Base-by-base conservation (phyloP, 53 echinoderm and acorn worm species). In the Holothuria scabra region DNA sequence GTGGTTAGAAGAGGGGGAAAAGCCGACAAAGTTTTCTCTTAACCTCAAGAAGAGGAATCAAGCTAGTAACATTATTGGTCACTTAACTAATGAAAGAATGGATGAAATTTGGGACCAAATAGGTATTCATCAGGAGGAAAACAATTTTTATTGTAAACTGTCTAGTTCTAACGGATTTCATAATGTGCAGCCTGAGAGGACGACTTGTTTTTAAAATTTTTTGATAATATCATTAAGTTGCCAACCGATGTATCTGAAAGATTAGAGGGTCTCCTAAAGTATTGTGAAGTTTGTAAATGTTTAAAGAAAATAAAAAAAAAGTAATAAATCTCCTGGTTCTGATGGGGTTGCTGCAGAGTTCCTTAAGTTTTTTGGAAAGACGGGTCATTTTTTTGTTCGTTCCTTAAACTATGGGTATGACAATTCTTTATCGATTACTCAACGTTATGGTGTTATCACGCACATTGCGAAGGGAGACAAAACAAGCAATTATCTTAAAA, bases 401-500 rank as follows among this genome's bases (percentile, higher is more conserved):
- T 75, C 75, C 25, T 75, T 75, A 28, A 49, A 75, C 49, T 25
- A 75, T 75, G 75, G 26, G 19, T 75, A 75, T 75, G 71, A 44
- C 2, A 49, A 75, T 32, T 22, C 14, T 71, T 28, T 75, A 5
- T 49, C 55, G 2, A 35, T 49, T 26, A 49, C 49, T 11, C 55
- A 55, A 1, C 10, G 23, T 23, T 26, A 75, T 75, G 75, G 75
- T 20, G 28, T 75, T 24, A 75, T 75, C 23, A 26, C 75, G 46
- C 9, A 48, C 0, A 75, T 55, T 49, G 23, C 31, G 24, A 75
- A 75, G 22, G 75, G 55, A 11, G 23, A 28, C 28, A 75, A 75
- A 55, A 4, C 44, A 8, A 48, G 75, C 14, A 55, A 75, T 75
- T 75, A 49, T 6, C 8, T 75, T 8, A 49, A 21, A 23, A 75